Evolutionary conservation across 2,888 invertebrate species (phyloP), one percentile per base, ranked within the genome.

Genomic region (Agrotis ipsilon): DNA sequence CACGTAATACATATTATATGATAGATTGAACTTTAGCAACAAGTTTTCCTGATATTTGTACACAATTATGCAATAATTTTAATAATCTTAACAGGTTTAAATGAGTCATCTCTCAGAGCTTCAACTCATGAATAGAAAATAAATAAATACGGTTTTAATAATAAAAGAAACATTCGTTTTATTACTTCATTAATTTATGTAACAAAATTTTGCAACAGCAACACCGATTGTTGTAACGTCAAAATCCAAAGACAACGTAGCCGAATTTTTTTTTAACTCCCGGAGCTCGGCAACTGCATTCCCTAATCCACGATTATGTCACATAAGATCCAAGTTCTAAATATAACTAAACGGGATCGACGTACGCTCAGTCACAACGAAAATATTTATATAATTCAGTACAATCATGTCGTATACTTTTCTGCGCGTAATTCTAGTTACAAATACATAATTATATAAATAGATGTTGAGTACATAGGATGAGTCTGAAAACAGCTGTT

Each of bases 271-370:
- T 39, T 39, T 39, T 39, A 39, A 39, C 9, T 39, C 39, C 2
- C 11, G 11, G 39, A 11, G 2, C 49, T 58, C 21, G 14, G 32
- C 32, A 55, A 54, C 85, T 88, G 87, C 88, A 90, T 83, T 86
- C 82, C 82, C 79, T 80, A 87, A 83, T 77, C 74, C 64, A 49
- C 62, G 55, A 86, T 91, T 92, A 91, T 91, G 89, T 92, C 91
- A 91, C 72, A 59, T 32, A 75, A 83, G 84, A 89, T 92, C 91
- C 89, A 91, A 68, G 86, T 75, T 75, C 92, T 91, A 92, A 85
- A 88, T 88, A 87, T 92, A 92, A 76, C 78, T 60, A 81, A 66
- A 86, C 80, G 84, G 87, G 85, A 89, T 83, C 87, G 78, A 87
- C 87, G 89, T 87, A 88, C 88, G 89, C 81, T 82, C 78, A 71